These are phyloP conservation scores for Epinotia ramella DNA, from an alignment of 2,888 invertebrate genomes.

Conservation along the genomic window DNA sequence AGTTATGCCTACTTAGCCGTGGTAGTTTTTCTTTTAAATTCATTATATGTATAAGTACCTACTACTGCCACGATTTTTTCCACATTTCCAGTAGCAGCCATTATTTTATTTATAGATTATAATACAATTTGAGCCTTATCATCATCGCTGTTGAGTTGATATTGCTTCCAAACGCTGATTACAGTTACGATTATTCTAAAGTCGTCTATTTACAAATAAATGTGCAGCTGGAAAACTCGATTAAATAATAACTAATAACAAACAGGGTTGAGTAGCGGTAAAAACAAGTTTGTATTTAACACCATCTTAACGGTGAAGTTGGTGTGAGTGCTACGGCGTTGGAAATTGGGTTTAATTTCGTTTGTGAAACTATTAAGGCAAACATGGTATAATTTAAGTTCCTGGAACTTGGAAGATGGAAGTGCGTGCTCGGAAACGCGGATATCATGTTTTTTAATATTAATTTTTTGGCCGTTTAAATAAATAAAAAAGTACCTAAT, in stretches of 20 bases:
- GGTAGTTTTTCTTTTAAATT: too few species aligned
- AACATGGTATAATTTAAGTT: not conserved
- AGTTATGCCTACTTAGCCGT: too few species aligned
- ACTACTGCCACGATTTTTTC: too few species aligned
- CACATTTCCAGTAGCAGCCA: too few species aligned
- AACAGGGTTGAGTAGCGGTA: constrained; percentile 8
- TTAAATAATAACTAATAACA: too few species aligned
- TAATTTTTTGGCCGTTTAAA: too few species aligned
- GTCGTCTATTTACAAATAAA: not conserved
- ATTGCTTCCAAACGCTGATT: too few species aligned
- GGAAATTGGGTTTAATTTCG: not conserved
- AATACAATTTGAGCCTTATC: not conserved
- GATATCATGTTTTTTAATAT: too few species aligned
- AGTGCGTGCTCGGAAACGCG: too few species aligned
- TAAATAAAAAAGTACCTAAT: too few species aligned
- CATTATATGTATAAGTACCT: too few species aligned
- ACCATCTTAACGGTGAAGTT: constrained; percentile 12
- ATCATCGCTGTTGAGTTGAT: not conserved
- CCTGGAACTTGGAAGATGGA: constrained; percentile 21
- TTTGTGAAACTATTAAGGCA: not conserved
- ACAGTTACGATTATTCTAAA: not conserved
- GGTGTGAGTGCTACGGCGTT: not conserved
- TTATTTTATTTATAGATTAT: too few species aligned
- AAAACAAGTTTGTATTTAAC: constrained; percentile 24
- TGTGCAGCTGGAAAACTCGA: constrained; percentile 8